Evolutionary conservation across 2,797 vertebrate genomes (phyloP), one percentile per base, ranked within the genome.

Genomic region (Coluber constrictor): DNA sequence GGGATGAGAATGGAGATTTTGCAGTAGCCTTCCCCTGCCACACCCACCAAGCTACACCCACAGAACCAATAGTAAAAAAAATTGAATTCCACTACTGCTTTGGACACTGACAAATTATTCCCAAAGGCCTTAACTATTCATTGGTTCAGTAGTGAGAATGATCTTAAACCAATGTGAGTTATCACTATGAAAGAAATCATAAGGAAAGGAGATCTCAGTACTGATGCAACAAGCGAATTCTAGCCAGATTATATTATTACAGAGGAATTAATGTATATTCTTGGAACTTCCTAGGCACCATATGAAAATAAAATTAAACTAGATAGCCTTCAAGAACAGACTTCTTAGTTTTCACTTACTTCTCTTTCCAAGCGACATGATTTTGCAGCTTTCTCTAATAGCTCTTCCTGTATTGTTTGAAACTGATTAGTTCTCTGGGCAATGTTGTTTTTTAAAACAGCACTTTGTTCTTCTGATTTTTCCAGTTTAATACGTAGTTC

Each of bases 381-480:
- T 94, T 98, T 98, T 94, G 97, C 98, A 96, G 97, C 98, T 97
- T 98, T 99, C 95, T 98, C 98, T 96, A 98, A 87, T 23, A 99
- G 97, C 88, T 99, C 98, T 12, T 98, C 97, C 97, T 99, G 98
- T 95, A 99, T 98, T 92, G 94, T 96, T 95, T 99, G 98, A 97
- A 98, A 99, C 93, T 99, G 98, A 87, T 97, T 98, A 94, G 98
- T 97, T 96, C 98, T 98, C 96, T 99, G 98, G 66, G 97, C 97
- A 98, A 99, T 99, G 95, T 97, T 98, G 97, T 95, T 97, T 96
- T 98, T 98, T 96, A 99, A 97, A 91, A 98, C 97, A 83, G 97
- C 98, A 92, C 98, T 98, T 96, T 98, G 98, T 93, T 98, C 97
- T 96, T 98, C 97, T 93, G 97, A 97, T 96, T 98, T 96, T 66